Conservation (phyloP, 2,797 vertebrate genomes). For the Dipus sagitta region DNA sequence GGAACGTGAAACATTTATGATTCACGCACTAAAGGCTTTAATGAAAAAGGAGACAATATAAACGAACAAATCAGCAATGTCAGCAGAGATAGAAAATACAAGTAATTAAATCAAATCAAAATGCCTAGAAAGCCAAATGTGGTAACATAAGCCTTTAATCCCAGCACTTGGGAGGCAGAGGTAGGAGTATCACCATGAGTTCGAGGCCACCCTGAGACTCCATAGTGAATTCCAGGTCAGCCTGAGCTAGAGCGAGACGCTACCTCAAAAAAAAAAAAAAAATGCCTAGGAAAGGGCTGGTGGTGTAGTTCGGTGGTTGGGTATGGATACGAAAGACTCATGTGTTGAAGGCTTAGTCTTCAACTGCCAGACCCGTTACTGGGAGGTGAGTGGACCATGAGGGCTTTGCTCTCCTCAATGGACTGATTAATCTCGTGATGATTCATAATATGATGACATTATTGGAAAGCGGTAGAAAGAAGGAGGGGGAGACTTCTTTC, state of each 20-base stretch:
- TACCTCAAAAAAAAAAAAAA: background rate
- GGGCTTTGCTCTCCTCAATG: background rate
- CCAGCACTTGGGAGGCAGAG: too few species aligned
- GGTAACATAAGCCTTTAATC: background rate
- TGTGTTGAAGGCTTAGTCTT: background rate
- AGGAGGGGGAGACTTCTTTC: background rate
- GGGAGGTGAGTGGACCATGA: background rate
- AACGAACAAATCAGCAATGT: constrained; percentile 27
- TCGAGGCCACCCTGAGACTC: too few species aligned
- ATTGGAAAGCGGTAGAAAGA: background rate
- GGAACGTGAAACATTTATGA: constrained; percentile 42
- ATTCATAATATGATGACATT: background rate
- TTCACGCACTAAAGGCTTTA: background rate
- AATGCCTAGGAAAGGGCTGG: background rate
- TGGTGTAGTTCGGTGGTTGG: background rate
- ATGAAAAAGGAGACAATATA: constrained; percentile 14
- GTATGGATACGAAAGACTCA: background rate
- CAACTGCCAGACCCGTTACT: background rate
- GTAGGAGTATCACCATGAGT: too few species aligned
- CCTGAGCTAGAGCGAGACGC: too few species aligned
- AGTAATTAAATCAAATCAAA: constrained; percentile 11
- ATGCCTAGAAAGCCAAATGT: background rate
- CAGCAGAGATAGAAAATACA: constrained; percentile 7
- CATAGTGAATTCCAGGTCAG: too few species aligned
- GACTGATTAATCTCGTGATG: background rate